Base-by-base conservation (phyloP, 2,888 invertebrate species). In the Andrena dorsata region DNA sequence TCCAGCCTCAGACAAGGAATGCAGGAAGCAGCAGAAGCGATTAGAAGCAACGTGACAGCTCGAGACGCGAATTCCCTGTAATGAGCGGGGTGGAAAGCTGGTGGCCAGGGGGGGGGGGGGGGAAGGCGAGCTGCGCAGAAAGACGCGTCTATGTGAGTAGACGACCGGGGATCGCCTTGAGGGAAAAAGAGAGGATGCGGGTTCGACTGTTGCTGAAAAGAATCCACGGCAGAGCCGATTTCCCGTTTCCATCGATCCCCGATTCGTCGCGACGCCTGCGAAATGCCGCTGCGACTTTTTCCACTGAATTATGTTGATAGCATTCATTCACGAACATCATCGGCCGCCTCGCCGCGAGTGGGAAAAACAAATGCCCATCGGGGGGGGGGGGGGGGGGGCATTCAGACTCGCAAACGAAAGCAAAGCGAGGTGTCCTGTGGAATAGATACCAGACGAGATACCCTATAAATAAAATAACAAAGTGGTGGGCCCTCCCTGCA, bases 391-490 rank as follows among this genome's bases (percentile, higher is more conserved):
- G 3, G 13, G 71, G 53, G 56, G 56, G 61, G 47, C 64, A 69
- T 47, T 68, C 83, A 79, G 86, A 81, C 85, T 76, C 61, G 79
- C 73, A 82, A 41, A 85, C 68, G 75, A 65, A 79, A 83, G 56
- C 83, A 85, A 83, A 82, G 60, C 77, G 80, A 86, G 56, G n/a
- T 72, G 35, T 56, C 63, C 41, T 60, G 69, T 30, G 28, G 88
- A 84, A 88, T 84, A 87, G 86, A 87, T 88, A 72, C 78, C 49
- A 66, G 74, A n/a, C 69, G 58, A 78, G 80, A 88, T 82, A 87
- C 77, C 76, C 79, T 80, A 83, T 68, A 77, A 83, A 83, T 79
- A 47, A 71, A 51, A 30, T 72, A 65, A 77, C 72, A 53, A 78
- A 65, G 32, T 61, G 41, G 16, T 5, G 10, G 56, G 4, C 13